Percentiles rank a stretch among this genome's conserved stretches.
Evolutionary conservation across 2,888 invertebrate species (phyloP).

Genomic region (Luperina testacea): DNA sequence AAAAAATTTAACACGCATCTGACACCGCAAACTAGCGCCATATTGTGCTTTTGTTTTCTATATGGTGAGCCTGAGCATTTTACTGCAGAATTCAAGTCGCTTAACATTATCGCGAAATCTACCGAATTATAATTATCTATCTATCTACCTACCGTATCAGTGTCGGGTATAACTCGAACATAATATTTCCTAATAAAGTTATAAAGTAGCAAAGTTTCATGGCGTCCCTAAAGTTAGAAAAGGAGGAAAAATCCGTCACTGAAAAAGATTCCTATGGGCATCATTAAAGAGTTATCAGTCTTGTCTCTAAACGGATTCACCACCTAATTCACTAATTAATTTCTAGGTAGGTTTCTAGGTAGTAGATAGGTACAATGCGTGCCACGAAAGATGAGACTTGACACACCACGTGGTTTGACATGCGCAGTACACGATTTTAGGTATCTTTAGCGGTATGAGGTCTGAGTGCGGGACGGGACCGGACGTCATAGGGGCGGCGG

Average conservation of each 20-base stretch:
- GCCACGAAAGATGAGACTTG: no score
- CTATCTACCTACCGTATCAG: neutral
- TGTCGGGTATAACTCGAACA: neutral
- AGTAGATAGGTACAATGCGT: no score
- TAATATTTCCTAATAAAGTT: neutral
- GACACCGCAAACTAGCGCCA: neutral
- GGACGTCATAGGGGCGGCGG: no score
- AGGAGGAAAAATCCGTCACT: neutral
- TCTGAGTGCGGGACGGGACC: no score
- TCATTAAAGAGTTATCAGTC: neutral
- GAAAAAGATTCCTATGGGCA: neutral
- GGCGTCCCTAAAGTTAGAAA: neutral
- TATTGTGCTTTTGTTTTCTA: neutral
- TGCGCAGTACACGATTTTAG: no score
- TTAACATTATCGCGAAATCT: neutral
- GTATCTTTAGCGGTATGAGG: no score
- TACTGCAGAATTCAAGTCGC: neutral
- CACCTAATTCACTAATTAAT: no score
- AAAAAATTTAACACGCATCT: neutral
- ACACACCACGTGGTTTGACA: no score
- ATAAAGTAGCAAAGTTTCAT: neutral
- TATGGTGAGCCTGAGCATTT: neutral
- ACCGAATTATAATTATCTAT: no score
- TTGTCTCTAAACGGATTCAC: neutral
- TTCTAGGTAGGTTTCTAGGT: no score